Conservation (phyloP, 2,888 invertebrate genomes). For the Meta bourneti region DNA sequence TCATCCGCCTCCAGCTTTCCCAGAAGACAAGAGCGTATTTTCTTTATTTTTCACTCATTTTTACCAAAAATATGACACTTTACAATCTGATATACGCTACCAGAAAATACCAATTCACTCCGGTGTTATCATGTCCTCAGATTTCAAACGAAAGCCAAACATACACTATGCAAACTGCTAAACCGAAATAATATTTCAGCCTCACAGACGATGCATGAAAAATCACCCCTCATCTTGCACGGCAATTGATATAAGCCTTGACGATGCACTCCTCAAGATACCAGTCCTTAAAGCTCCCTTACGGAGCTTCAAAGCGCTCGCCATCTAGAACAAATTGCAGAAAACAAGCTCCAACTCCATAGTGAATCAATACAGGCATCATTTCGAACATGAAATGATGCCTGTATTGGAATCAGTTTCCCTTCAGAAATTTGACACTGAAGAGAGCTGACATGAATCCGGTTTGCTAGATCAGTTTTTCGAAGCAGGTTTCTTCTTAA, state of each 20-base stretch:
- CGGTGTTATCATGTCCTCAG: no score
- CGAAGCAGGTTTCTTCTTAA: slow-evolving; percentile 13
- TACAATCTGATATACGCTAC: no score
- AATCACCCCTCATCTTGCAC: background rate
- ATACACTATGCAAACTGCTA: background rate
- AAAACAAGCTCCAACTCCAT: background rate
- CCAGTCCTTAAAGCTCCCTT: background rate
- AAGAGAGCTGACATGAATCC: slow-evolving; percentile 1
- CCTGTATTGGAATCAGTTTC: background rate
- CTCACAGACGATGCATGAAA: background rate
- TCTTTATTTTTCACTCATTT: no score
- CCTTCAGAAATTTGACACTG: slow-evolving; percentile 21
- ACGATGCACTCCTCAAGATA: background rate
- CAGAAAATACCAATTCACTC: no score
- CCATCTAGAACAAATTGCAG: background rate
- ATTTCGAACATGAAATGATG: background rate
- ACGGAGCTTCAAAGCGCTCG: background rate
- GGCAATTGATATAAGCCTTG: background rate
- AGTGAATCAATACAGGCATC: background rate
- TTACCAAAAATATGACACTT: no score
- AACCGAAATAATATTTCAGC: background rate
- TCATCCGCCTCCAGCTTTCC: no score
- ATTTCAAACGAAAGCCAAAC: no score
- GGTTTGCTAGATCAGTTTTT: slow-evolving; percentile 15
- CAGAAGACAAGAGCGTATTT: no score